A percentile compares a stretch with the other conserved stretches of the same genome.
Evolutionary conservation across 2,888 invertebrate species (phyloP).

Genomic region (Pollenia griseotomentosa): DNA sequence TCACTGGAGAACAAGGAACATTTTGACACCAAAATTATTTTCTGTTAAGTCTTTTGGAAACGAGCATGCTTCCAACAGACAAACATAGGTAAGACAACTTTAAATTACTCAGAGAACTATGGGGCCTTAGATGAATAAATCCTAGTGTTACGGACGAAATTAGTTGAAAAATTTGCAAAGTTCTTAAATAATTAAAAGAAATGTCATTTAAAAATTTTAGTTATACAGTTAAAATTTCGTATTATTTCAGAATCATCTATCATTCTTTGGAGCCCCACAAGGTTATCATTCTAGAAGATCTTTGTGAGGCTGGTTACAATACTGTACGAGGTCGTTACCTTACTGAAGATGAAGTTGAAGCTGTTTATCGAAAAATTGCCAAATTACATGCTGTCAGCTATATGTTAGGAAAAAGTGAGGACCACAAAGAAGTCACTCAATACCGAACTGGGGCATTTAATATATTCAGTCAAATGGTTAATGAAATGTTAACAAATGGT

Average conservation of each 20-base stretch:
- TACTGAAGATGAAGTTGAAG: conserved; percentile 68
- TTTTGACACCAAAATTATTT: too few relatives aligned
- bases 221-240: too few relatives aligned
- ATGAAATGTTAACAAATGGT: conserved; percentile 63
- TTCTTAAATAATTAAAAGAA: too few relatives aligned
- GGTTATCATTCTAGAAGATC: conserved; percentile 70
- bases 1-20: too few relatives aligned
- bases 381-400: conserved; percentile 74
- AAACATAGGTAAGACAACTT: too few relatives aligned
- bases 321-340: conserved; percentile 62
- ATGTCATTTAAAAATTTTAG: too few relatives aligned
- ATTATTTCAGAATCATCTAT: conserved; percentile 63
- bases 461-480: conserved; percentile 10
- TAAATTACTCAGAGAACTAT: too few relatives aligned
- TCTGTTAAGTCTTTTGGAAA: too few relatives aligned
- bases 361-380: conserved; percentile 71
- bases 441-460: conserved; percentile 29
- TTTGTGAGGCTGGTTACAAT: conserved; percentile 54
- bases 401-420: conserved; percentile 65
- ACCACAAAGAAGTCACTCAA: conserved; percentile 54
- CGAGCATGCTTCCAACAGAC: too few relatives aligned
- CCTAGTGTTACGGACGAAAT: too few relatives aligned
- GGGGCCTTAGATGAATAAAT: too few relatives aligned
- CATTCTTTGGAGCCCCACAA: conserved; percentile 69
- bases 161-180: too few relatives aligned